Base-by-base conservation (phyloP, 2,797 vertebrate genomes). In the Eulemur albifrons region DNA sequence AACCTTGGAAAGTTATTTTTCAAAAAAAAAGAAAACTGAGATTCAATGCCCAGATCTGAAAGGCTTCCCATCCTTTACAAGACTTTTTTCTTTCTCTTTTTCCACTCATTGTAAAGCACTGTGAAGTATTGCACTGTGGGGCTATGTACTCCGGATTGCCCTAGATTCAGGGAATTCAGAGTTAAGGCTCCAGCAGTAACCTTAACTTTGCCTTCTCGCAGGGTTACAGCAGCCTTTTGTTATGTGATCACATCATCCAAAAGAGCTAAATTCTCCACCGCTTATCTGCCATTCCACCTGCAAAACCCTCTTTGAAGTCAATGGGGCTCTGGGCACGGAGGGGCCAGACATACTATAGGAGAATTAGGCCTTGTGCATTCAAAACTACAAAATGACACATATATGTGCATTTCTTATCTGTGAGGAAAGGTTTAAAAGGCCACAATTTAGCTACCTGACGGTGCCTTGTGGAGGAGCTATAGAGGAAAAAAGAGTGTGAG, bases 91-190 rank as follows among this genome's bases (percentile, higher is more conserved):
- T 90, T 76, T 94, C 88, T 76, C 57, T 95, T 93, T 84, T 79
- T 57, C 57, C 18, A 11, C 57, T 92, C 63, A 88, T 90, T 88
- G 52, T 93, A 86, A 97, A 98, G 87, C 77, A 70, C 93, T 97
- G 91, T 97, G 94, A 97, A 95, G 95, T 77, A 14, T 15, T 79
- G 77, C 35, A 3, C 93, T 35, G 32, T 70, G 65, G 77, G 81
- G 61, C 86, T 86, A 20, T 43, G 77, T 30, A 69, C 83, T 94
- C 96, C 86, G 91, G 85, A 72, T 61, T 97, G 97, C 73, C 98
- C 97, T 95, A 97, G 91, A 97, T 97, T 94, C 87, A 82, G 76
- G 40, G 67, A 97, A 97, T 97, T 97, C 76, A 96, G 95, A 95
- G 88, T 57, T 77, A 92, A 97, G 80, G 89, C 77, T 91, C 91